phyloP scores from a whole-genome alignment of 2,888 invertebrate genomes.

The Quadriops clusia region DNA sequence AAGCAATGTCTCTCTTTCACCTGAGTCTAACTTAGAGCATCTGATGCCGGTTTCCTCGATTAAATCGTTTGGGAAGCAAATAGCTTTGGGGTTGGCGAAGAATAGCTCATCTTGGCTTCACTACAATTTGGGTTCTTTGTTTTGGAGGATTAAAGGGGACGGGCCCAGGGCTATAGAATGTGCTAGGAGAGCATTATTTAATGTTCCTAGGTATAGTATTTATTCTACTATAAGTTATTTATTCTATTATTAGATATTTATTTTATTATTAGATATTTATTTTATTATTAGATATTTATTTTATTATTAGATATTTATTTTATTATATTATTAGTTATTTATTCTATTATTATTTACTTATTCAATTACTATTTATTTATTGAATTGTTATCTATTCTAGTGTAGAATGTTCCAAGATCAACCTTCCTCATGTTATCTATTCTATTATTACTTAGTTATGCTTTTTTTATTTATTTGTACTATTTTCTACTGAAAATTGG shows the following conservation, averaged over 20 bases:
- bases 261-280: not conserved
- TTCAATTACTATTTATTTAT: no score
- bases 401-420: no score
- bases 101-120: constrained; percentile 69
- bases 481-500: constrained; percentile 5
- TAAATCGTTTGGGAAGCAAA: constrained; percentile 48
- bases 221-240: constrained; percentile 1
- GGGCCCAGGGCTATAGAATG: constrained; percentile 72
- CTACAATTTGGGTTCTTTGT: constrained; percentile 66
- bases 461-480: not conserved
- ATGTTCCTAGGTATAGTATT: constrained; percentile 48
- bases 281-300: not conserved
- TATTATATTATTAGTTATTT: not conserved
- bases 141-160: constrained; percentile 65
- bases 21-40: constrained; percentile 41
- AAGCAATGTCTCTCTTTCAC: constrained; percentile 38
- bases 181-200: constrained; percentile 60
- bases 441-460: not conserved
- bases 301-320: not conserved
- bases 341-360: not conserved
- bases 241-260: not conserved
- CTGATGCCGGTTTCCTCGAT: constrained; percentile 34
- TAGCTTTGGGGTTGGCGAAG: constrained; percentile 47
- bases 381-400: no score
- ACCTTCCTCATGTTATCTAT: no score